Percentiles rank a stretch among this genome's conserved stretches.
These are phyloP conservation scores for Drosophila kohkoa DNA, from an alignment of 1,140 invertebrate genomes.

Conservation along the genomic window DNA sequence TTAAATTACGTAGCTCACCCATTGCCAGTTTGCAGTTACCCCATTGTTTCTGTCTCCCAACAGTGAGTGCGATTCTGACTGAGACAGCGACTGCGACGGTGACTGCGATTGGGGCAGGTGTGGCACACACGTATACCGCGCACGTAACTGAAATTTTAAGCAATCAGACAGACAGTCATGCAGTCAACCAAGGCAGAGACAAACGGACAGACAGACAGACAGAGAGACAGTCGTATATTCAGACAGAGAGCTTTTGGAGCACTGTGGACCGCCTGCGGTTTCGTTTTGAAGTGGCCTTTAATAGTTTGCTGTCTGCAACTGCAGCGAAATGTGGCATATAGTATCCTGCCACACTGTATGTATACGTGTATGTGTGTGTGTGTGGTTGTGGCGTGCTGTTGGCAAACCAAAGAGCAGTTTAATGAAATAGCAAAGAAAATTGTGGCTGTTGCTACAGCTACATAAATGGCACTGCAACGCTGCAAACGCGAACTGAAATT, in stretches of 20 bases:
- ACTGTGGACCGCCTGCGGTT: conserved; percentile 63
- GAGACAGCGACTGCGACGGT: conserved; percentile 36
- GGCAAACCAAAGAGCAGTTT: conserved; percentile 66
- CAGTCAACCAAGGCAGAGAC: conserved; percentile 17
- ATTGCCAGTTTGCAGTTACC: conserved; percentile 4
- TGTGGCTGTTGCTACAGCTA: conserved; percentile 36
- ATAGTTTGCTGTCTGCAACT: conserved; percentile 79
- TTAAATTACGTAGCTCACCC: conserved; percentile 73
- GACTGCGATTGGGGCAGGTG: conserved; percentile 65
- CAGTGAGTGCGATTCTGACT: conserved; percentile 26
- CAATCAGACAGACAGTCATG: conserved; percentile 53
- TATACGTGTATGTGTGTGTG: conserved; percentile 9
- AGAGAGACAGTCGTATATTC: conserved; percentile 18
- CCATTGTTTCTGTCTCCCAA: conserved; percentile 42
- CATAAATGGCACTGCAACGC: conserved; percentile 50
- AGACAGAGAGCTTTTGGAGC: conserved; percentile 23
- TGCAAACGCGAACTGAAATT: conserved; percentile 70
- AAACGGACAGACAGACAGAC: conserved; percentile 27
- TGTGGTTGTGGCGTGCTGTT: conserved; percentile 54
- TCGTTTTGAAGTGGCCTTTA: conserved; percentile 75
- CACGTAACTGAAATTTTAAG: conserved; percentile 77
- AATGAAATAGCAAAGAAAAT: conserved; percentile 72
- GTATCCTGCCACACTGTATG: conserved; percentile 39
- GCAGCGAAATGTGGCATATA: conserved; percentile 47
- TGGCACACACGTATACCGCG: conserved; percentile 69